phyloP scores from a whole-genome alignment of 2,888 invertebrate species.

The Stomorhina lunata region DNA sequence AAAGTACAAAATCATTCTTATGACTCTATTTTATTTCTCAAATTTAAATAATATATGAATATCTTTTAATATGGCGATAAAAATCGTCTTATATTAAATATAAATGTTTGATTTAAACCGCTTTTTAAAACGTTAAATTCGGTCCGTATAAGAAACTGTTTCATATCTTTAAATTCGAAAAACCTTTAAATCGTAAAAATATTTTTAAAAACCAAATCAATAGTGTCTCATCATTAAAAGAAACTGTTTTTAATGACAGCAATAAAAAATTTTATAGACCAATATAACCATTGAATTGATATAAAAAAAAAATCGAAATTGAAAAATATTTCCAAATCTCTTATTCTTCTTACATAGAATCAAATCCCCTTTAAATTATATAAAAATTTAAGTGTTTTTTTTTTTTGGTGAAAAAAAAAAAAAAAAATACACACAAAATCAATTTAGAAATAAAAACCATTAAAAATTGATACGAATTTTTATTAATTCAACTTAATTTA shows the following conservation, averaged over 20 bases:
- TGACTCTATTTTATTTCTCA: no score
- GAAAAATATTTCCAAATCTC: background rate
- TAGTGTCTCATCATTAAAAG: background rate
- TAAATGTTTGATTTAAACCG: conserved; percentile 38
- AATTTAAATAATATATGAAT: no score
- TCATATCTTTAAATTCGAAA: background rate
- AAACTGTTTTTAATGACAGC: conserved; percentile 49
- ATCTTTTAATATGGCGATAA: no score
- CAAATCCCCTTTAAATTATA: conserved; percentile 13
- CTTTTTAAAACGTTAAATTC: no score
- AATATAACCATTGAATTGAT: conserved; percentile 25
- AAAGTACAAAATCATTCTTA: no score
- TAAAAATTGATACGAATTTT: conserved; percentile 54
- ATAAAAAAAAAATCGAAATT: background rate
- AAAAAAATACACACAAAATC: conserved; percentile 55
- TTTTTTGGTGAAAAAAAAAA: no score
- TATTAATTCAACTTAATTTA: conserved; percentile 51
- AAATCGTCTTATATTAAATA: background rate
- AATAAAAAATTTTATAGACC: conserved; percentile 60
- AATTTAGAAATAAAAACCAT: conserved; percentile 52
- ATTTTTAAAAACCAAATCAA: background rate
- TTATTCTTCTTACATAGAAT: background rate
- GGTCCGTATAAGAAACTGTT: background rate
- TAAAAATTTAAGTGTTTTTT: conserved; percentile 16
- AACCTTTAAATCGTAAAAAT: conserved; percentile 1